Base-by-base conservation (phyloP, 2,888 invertebrate genomes). In the Agonopterix subpropinquella region DNA sequence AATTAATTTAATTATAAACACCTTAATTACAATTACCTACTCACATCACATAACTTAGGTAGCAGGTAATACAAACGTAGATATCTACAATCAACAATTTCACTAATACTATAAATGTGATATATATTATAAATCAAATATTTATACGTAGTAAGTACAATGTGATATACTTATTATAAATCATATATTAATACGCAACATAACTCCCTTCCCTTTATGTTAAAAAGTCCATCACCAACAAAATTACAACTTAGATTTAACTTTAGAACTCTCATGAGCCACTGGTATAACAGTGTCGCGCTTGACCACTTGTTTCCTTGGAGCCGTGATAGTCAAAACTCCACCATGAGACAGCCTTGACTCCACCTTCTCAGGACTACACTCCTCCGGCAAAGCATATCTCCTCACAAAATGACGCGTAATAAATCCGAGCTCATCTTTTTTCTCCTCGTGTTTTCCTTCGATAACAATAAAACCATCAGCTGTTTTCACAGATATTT, bases 401-500 rank as follows among this genome's bases (percentile, higher is more conserved):
- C 69, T 70, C 36, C 82, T 73, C 18, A 72, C 65, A 41, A 84
- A 75, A 52, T 75, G 77, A 37, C 80, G 67, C 3, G 79, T 70
- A 43, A 82, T 67, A 35, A 58, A 76, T 1, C 82, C 84, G 44
- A 71, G 64, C 2, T 78, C 75, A 44, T 83, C 82, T 41, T 73
- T 69, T 54, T 67, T 82, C 51, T 83, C 83, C 15, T 79, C 77
- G 44, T 84, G 83, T 54, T 73, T 72, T 0, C 73, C 82, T 52
- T 82, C 77, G 1, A 84, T 65, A 5, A 80, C 65, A 41, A 84
- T 61, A 43, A 62, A 70, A 1, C 71, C 74, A 52, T 77, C 67
- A n/a, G 53, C 53, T 7, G 64, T 70, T 49, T 70, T 77, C 36
- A 80, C 67, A 2, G 63, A 60, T 51, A 82, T 74, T 36, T 83